phyloP scores from a whole-genome alignment of 1,140 invertebrate species.

The Tachypleus tridentatus region DNA sequence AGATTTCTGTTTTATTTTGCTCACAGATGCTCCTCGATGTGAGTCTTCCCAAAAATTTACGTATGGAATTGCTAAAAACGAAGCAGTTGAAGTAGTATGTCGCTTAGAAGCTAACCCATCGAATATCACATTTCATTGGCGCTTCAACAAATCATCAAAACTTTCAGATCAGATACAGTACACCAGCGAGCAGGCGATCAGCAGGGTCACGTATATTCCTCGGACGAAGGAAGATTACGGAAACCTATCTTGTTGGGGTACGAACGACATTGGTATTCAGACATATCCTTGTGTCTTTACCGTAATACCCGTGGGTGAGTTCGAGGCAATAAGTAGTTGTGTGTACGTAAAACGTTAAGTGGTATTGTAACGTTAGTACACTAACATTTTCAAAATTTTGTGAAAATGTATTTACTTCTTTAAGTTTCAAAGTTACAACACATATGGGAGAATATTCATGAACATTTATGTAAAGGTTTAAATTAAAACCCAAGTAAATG shows the following conservation, averaged over 20 bases:
- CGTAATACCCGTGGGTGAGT: conserved; percentile 22
- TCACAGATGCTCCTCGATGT: conserved; percentile 66
- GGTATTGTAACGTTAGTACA: too few species aligned
- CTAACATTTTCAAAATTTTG: too few species aligned
- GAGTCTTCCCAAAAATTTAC: conserved; percentile 62
- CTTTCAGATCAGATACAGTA: conserved; percentile 48
- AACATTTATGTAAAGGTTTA: too few species aligned
- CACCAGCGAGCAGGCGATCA: conserved; percentile 40
- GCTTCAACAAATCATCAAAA: conserved; percentile 81
- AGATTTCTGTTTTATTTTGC: too few species aligned
- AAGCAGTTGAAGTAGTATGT: conserved; percentile 73
- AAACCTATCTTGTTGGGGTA: conserved; percentile 31
- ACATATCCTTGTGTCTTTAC: conserved; percentile 23
- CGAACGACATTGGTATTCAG: conserved; percentile 21
- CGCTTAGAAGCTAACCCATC: conserved; percentile 76
- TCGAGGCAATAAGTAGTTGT: too few species aligned
- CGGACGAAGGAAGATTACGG: conserved; percentile 54
- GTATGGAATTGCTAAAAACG: conserved; percentile 77
- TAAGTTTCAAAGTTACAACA: too few species aligned
- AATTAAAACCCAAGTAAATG: too few species aligned
- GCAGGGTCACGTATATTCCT: conserved; percentile 51
- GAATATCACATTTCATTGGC: conserved; percentile 68
- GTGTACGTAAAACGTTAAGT: too few species aligned
- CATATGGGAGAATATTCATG: too few species aligned
- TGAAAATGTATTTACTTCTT: too few species aligned